Base-by-base conservation (phyloP, 2,888 invertebrate species). In the Meiosimyza platycephala region DNA sequence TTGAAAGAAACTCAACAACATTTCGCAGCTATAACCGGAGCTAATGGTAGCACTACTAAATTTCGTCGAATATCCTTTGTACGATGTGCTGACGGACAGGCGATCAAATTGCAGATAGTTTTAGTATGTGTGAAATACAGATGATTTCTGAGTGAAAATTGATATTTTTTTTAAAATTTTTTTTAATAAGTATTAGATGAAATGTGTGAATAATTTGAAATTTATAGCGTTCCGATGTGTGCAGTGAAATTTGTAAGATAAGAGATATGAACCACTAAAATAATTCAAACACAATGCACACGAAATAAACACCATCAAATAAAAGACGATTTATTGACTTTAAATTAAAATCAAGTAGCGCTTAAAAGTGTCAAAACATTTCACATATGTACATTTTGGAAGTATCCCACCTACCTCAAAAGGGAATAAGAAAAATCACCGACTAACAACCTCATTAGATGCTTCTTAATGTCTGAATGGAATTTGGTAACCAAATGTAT, bases 31-130 rank as follows among this genome's bases (percentile, higher is more conserved):
- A 69, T 55, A 33, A 28, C 28, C 68, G 68, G 63, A 52, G 16
- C 68, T 72, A 66, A 72, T 66, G 60, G 60, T 47, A 6, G 22
- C 57, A 12, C 18, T 50, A 67, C 12, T 50, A 63, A 70, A 63
- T 70, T 40, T 59, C 47, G 22, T 47, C 70, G 54, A 47, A 40
- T 40, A 52, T 63, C 51, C 72, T 76, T 76, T 77, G 76, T 76
- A 78, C 73, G 76, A 78, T 74, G 76, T 78, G 78, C 74, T 78
- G 76, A 76, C 76, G 66, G 76, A 77, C 63, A 63, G 63, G 52
- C 62, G 70, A 63, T 70, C 70, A 22, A 70, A 70, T 70, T 63
- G n/a, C 54, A 51, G 60, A 59, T 40, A 59, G 59, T 22, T 47
- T 9, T 40, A 9, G 9, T 11, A 33, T 22, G 51, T 64, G 64